Conservation (phyloP, 2,888 invertebrate species). For the Aphrophora alni region DNA sequence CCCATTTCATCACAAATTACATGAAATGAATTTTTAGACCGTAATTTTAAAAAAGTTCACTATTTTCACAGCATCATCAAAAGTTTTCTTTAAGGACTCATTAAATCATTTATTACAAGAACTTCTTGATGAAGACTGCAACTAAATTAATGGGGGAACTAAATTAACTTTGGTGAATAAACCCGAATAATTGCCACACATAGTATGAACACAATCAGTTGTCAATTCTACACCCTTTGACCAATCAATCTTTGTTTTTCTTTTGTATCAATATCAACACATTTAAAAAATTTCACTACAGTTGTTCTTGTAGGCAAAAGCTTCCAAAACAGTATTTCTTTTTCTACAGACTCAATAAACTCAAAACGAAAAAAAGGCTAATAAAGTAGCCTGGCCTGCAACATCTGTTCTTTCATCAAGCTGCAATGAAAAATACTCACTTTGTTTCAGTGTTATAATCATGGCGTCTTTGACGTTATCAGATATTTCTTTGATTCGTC, state of each 20-base stretch:
- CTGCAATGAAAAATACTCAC: conserved; percentile 23
- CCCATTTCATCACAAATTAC: neutral
- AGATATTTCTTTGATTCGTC: conserved; percentile 31
- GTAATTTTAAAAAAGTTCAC: no score
- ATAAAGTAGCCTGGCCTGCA: neutral
- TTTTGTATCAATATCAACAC: neutral
- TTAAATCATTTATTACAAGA: no score
- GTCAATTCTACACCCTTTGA: neutral
- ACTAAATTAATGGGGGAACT: no score
- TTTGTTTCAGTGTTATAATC: conserved; percentile 13
- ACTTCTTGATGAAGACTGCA: no score
- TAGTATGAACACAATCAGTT: neutral
- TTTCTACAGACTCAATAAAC: neutral
- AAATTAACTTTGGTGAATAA: no score
- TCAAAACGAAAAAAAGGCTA: conserved; percentile 18
- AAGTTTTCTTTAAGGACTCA: no score
- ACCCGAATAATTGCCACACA: no score
- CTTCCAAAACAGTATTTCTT: conserved; percentile 10
- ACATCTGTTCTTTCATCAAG: conserved; percentile 36
- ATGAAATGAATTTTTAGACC: no score
- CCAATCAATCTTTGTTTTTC: neutral
- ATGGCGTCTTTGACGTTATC: neutral
- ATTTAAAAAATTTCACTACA: neutral
- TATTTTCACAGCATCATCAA: no score
- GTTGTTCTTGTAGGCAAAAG: neutral